Evolutionary conservation across 2,888 invertebrate genomes (phyloP), one percentile per base, ranked within the genome.

Genomic region (Drosophila meridionalis): DNA sequence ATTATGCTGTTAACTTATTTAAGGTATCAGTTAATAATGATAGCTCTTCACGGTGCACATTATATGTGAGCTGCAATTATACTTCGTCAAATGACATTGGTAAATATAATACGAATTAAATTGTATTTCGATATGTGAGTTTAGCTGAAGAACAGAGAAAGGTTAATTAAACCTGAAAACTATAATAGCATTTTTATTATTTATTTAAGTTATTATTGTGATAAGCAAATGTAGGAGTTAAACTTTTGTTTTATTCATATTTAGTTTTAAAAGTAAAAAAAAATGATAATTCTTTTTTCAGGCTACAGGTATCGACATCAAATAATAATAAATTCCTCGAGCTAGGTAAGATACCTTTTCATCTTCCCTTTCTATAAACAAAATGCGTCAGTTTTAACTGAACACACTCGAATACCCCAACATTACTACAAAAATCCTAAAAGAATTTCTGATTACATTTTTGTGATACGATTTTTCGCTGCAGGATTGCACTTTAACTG

Each of bases 21-120:
- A 53, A 56, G 56, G 62, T 5, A 30, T 12, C 64, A 34, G 64
- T 60, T 68, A 66, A 71, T 77, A 73, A 74, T 80, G 63, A 77
- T 73, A 68, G 74, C 14, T 2, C 4, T 55, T 59, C 63, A 69
- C 69, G 63, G 62, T 67, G 52, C 56, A 65, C 67, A 71, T 67
- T 52, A 65, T 43, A 67, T 62, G 59, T 48, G 36, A 47, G 61
- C 55, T 64, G 70, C 53, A 74, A 80, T 73, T 77, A 66, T 47
- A 12, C 45, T 38, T 1, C 63, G 28, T 43, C 42, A 61, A 60
- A 63, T n/a, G 36, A 42, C 11, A 57, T 52, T 32, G 32, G 20
- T 58, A 45, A 38, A 53, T 8, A 53, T 32, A 38, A 20, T 14
- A 0, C 3, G 34, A 12, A 26, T 14, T 55, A 36, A 30, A 43